Percentiles rank a stretch among this genome's conserved stretches.
Conservation (phyloP, 2,113 vertebrate genomes). For the Elgaria multicarinata region DNA sequence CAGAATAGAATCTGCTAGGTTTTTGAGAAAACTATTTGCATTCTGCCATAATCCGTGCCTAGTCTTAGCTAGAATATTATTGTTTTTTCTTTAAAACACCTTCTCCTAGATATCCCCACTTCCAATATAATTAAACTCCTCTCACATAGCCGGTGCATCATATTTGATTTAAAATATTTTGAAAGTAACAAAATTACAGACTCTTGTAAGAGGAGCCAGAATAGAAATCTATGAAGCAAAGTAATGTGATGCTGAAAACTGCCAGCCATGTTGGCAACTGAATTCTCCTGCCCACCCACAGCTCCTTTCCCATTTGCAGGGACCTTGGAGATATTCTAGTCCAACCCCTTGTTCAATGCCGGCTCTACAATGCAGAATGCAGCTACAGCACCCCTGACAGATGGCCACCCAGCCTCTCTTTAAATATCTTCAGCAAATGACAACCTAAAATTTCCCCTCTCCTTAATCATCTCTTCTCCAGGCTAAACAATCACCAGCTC, state of each 20-base stretch:
- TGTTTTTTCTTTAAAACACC: neutral
- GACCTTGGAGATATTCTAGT: too few species aligned
- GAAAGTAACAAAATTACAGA: neutral
- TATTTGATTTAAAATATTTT: conserved; percentile 15
- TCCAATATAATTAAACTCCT: conserved; percentile 6
- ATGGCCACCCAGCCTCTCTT: too few species aligned
- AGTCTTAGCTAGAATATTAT: neutral
- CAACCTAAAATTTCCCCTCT: too few species aligned
- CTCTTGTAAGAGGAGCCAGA: neutral
- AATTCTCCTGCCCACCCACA: neutral
- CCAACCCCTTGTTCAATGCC: too few species aligned
- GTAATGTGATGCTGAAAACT: neutral
- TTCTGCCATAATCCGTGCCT: neutral
- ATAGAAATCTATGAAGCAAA: neutral
- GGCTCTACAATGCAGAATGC: too few species aligned
- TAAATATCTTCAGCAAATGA: too few species aligned
- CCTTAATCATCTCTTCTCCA: too few species aligned
- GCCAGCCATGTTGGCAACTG: neutral
- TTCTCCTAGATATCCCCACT: neutral
- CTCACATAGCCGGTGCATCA: neutral
- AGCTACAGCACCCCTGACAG: too few species aligned
- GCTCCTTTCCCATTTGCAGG: neutral
- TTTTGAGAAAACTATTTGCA: neutral
- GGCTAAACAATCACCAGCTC: too few species aligned
- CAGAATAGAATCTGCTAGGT: neutral